Percentiles rank a stretch among this genome's conserved stretches.
Evolutionary conservation across 2,113 vertebrate genomes (phyloP).

Genomic region (Euleptes europaea): DNA sequence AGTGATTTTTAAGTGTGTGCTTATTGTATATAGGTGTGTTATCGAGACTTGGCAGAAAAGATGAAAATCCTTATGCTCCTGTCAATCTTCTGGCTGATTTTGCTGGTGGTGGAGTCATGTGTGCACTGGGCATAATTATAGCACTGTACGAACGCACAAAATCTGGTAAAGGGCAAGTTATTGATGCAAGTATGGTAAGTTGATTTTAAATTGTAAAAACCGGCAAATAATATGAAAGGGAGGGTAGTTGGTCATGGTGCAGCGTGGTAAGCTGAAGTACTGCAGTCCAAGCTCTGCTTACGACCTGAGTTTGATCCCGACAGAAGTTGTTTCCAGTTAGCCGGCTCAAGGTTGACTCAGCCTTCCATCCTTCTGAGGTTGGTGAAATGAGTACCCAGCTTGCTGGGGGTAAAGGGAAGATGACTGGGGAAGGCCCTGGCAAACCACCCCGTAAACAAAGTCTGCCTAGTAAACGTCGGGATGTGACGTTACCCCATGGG

Average conservation of each 20-base stretch:
- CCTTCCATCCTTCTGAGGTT: too few species aligned
- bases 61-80: conserved; percentile 85
- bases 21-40: conserved; percentile 81
- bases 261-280: too few species aligned
- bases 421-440: too few species aligned
- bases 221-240: background rate
- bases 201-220: background rate
- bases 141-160: conserved; percentile 87
- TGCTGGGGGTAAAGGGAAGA: too few species aligned
- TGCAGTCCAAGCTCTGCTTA: too few species aligned
- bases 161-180: conserved; percentile 90
- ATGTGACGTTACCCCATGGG: too few species aligned
- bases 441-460: too few species aligned
- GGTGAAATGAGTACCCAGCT: too few species aligned
- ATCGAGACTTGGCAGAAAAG: conserved; percentile 85
- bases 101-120: conserved; percentile 87
- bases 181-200: conserved; percentile 94
- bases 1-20: background rate
- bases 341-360: too few species aligned
- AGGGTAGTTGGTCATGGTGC: background rate
- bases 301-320: too few species aligned
- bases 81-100: conserved; percentile 94
- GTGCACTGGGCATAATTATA: conserved; percentile 85
- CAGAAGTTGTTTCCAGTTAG: too few species aligned
- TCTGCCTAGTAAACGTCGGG: too few species aligned